phyloP scores from a whole-genome alignment of 2,797 vertebrate species.

The Microtus californicus region DNA sequence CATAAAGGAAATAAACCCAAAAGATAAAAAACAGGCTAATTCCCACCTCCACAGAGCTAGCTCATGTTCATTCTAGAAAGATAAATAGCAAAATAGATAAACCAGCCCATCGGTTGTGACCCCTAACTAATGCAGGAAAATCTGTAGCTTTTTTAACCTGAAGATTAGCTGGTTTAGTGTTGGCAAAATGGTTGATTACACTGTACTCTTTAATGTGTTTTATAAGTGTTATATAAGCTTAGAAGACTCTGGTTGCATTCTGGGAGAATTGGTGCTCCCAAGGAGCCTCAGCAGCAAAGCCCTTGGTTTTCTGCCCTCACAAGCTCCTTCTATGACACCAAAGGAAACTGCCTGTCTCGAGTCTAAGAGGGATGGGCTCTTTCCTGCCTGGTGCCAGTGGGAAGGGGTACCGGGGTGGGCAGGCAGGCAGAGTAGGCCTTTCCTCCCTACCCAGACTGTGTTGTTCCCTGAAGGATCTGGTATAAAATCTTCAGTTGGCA shows the following conservation, averaged over 20 bases:
- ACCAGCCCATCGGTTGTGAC: background rate
- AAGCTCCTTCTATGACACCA: slow-evolving; percentile 18
- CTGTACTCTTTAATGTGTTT: background rate
- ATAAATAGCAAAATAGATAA: background rate
- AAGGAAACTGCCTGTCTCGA: slow-evolving; percentile 43
- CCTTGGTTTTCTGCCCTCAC: background rate
- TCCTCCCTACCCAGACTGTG: slow-evolving; percentile 34
- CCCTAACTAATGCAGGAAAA: background rate
- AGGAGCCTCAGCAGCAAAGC: background rate
- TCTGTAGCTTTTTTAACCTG: background rate
- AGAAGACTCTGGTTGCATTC: background rate
- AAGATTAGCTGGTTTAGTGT: background rate
- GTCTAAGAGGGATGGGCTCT: slow-evolving; percentile 65
- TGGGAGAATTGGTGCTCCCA: background rate
- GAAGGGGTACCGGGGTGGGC: background rate
- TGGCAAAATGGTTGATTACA: background rate
- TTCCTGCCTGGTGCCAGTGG: slow-evolving; percentile 7
- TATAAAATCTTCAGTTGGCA: background rate
- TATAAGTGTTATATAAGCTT: background rate
- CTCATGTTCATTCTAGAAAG: background rate
- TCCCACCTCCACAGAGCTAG: background rate
- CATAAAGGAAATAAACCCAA: background rate
- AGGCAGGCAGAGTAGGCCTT: background rate
- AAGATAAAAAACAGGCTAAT: background rate
- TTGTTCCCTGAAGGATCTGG: background rate